phyloP scores from a whole-genome alignment of 2,113 vertebrate genomes.

The Seriola aureovittata region DNA sequence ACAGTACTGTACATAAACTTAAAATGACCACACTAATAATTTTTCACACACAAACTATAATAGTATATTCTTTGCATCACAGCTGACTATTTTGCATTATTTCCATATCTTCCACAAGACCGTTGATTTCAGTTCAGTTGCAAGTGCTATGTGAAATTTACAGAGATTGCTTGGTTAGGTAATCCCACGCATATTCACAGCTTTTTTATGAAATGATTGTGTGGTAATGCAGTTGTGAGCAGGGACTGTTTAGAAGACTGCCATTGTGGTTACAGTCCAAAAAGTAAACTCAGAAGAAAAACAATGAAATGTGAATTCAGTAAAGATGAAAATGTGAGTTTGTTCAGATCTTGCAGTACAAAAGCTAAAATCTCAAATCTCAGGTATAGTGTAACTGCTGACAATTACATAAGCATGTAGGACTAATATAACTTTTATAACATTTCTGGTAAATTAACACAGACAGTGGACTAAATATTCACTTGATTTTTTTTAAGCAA shows the following conservation, averaged over 20 bases:
- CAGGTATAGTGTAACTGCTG: not conserved
- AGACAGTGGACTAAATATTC: not conserved
- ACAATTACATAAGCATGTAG: not conserved
- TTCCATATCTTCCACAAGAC: not conserved
- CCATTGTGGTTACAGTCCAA: constrained; percentile 4
- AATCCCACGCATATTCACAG: constrained; percentile 52
- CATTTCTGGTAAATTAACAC: not conserved
- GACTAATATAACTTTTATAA: not conserved
- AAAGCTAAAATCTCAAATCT: not conserved
- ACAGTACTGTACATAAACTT: not conserved
- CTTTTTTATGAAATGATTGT: constrained; percentile 33
- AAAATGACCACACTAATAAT: not conserved
- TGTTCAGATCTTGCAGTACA: not conserved
- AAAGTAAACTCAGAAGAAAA: not conserved
- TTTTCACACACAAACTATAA: not conserved
- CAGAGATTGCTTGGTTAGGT: constrained; percentile 42
- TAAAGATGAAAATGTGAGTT: not conserved
- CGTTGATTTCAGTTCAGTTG: constrained; percentile 12
- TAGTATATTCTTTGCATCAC: not conserved
- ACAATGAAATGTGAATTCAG: not conserved
- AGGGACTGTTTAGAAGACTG: constrained; percentile 26
- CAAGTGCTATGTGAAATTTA: constrained; percentile 27
- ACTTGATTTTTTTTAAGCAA: not conserved
- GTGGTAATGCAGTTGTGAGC: constrained; percentile 35
- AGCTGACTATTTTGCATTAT: not conserved